Percentiles rank a stretch among this genome's conserved stretches.
Conservation (phyloP, 2,888 invertebrate species). For the Scrobipalpa costella region DNA sequence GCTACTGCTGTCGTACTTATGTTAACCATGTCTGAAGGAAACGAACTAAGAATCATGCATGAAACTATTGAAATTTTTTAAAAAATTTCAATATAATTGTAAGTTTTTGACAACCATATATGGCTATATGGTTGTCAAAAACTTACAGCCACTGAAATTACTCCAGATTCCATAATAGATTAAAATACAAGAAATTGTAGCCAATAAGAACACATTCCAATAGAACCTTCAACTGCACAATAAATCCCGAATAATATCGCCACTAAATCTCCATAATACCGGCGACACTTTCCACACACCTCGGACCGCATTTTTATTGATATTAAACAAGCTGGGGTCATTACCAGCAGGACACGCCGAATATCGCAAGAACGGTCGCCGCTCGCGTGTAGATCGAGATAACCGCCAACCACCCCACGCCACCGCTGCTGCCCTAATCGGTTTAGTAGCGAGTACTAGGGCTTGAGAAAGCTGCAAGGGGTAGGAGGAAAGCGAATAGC, state of each 20-base stretch:
- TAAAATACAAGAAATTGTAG: no score
- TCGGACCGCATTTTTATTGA: conserved; percentile 49
- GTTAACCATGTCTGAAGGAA: no score
- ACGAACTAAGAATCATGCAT: no score
- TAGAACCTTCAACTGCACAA: no score
- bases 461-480: background rate
- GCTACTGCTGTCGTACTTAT: no score
- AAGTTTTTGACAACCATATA: no score
- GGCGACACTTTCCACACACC: conserved; percentile 12
- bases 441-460: conserved; percentile 13
- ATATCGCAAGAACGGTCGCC: conserved; percentile 50
- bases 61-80: no score
- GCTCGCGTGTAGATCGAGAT: conserved; percentile 19
- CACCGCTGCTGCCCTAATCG: conserved; percentile 13
- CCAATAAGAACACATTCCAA: no score
- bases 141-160: no score
- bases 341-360: conserved; percentile 59
- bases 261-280: background rate
- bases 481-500: background rate
- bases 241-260: background rate
- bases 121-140: no score
- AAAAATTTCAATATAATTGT: no score
- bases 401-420: background rate
- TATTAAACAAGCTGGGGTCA: conserved; percentile 66
- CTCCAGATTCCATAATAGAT: no score